These are phyloP conservation scores for Campylomormyrus tamandua DNA, from an alignment of 2,113 vertebrate genomes.

Conservation along the genomic window DNA sequence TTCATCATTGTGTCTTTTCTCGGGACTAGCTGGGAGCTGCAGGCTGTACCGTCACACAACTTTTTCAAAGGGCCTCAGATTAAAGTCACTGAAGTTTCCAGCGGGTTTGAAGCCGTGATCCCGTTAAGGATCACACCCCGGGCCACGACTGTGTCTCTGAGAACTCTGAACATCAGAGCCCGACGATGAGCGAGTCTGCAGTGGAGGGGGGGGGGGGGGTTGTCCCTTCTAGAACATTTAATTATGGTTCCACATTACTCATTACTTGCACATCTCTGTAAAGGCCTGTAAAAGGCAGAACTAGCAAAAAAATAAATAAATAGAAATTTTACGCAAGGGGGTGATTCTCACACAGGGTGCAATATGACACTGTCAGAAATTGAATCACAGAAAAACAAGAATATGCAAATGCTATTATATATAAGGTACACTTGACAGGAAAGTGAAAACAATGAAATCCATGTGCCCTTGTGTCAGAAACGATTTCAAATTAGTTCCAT, in stretches of 20 bases:
- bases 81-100: slow-evolving; percentile 68
- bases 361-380: slow-evolving; percentile 1
- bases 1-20: slow-evolving; percentile 65
- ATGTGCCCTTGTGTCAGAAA: neutral
- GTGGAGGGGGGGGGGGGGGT: slow-evolving; percentile 18
- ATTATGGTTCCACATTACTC: slow-evolving; percentile 5
- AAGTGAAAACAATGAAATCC: neutral
- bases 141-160: slow-evolving; percentile 67
- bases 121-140: slow-evolving; percentile 62
- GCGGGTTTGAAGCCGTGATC: slow-evolving; percentile 62
- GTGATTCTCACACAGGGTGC: neutral
- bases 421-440: slow-evolving; percentile 8
- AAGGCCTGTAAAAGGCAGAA: neutral
- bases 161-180: slow-evolving; percentile 60
- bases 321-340: neutral
- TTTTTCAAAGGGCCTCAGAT: slow-evolving; percentile 66
- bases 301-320: neutral
- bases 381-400: neutral
- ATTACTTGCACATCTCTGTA: neutral
- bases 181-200: slow-evolving; percentile 64
- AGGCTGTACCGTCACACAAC: slow-evolving; percentile 52
- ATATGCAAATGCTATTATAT: slow-evolving; percentile 9
- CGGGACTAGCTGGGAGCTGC: slow-evolving; percentile 53
- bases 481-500: slow-evolving; percentile 10
- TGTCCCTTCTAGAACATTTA: slow-evolving; percentile 38